These are phyloP conservation scores for Epinotia bilunana DNA, from an alignment of 2,888 invertebrate genomes.

Conservation along the genomic window DNA sequence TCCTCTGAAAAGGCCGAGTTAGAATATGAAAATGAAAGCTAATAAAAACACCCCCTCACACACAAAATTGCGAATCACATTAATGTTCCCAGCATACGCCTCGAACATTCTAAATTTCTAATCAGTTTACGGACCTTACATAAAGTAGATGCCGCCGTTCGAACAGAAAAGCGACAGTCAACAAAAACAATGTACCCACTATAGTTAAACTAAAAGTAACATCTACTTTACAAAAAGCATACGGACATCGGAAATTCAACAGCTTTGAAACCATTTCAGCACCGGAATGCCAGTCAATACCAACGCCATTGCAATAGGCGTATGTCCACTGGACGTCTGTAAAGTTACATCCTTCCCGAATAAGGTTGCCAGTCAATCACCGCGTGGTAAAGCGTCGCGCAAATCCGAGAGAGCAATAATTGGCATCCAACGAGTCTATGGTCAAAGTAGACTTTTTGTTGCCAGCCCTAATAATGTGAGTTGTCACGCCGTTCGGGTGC, in stretches of 20 bases:
- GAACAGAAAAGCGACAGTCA: not conserved
- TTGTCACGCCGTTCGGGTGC: conserved; percentile 18
- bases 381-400: conserved; percentile 62
- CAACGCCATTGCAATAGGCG: not conserved
- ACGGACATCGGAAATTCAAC: conserved; percentile 18
- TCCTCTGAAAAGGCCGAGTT: too few species aligned
- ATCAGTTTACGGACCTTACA: not conserved
- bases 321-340: not conserved
- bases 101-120: not conserved
- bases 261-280: conserved; percentile 12
- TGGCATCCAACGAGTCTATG: conserved; percentile 58
- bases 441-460: conserved; percentile 32
- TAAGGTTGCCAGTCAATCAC: conserved; percentile 60
- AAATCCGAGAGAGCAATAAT: conserved; percentile 70
- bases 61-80: not conserved
- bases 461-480: conserved; percentile 40
- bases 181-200: conserved; percentile 13
- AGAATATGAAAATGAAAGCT: too few species aligned
- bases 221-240: conserved; percentile 24
- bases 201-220: conserved; percentile 30
- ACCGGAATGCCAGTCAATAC: conserved; percentile 30
- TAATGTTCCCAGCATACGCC: not conserved
- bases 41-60: too few species aligned
- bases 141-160: not conserved
- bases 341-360: conserved; percentile 24